Base-by-base conservation (phyloP, 2,113 vertebrate genomes). In the Phocoena sinus region DNA sequence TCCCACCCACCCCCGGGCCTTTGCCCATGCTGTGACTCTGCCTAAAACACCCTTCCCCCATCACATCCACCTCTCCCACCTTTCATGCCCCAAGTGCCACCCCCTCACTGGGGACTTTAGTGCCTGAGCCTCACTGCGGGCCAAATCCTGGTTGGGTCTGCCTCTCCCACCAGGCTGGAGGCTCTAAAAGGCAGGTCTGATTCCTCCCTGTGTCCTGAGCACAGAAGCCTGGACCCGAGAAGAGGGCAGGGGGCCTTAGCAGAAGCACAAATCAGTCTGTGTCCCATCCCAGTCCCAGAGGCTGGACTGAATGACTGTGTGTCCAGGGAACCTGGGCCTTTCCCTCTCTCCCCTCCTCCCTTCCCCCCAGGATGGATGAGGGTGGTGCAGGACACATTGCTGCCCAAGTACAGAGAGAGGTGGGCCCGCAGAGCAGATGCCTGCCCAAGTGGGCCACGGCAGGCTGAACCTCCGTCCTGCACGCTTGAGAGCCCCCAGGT, bases 21-120 rank as follows among this genome's bases (percentile, higher is more conserved):
- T 58, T 67, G 73, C 62, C 25, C 5, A 12, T 15, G 31, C 26
- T 67, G 71, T 11, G 71, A 28, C 63, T 68, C 76, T 79, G 8
- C 17, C 56, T 36, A 14, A 41, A 80, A 12, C 33, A 38, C 63
- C 87, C 18, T 70, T 58, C 25, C 2, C 31, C 31, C 31, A 79
- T 33, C 63, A 76, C 1, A 10, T 18, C 31, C 25, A 67, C 11
- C 1, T 23, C n/a, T 5, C 3, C 44, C 0, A 0, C 7, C 20
- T 28, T 79, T 63, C 28, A 79, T 17, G 67, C 36, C 38, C 44
- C 31, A 44, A 6, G 20, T 21, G 33, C 26, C 9, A 3, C 15
- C 56, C 41, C n/a, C 36, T 47, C 44, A 56, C 21, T 9, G 28
- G 47, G 73, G 36, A 47, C 36, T 23, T 31, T 6, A 2, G 36